Evolutionary conservation across 2,797 vertebrate species (phyloP), one percentile per base, ranked within the genome.

Genomic region (Neoniphon sammara): DNA sequence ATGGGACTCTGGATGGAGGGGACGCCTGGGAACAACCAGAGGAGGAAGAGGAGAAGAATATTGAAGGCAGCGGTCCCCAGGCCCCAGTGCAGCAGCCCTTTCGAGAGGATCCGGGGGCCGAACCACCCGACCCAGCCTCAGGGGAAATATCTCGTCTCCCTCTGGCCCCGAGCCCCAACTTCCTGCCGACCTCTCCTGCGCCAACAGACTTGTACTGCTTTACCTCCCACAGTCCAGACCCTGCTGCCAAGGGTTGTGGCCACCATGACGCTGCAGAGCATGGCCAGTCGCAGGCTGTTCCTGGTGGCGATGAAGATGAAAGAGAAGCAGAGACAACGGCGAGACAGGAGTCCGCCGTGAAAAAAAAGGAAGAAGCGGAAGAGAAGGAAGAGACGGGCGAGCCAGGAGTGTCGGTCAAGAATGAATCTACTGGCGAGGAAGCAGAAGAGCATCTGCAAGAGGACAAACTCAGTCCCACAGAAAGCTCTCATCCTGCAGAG

Each of bases 181-280:
- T 89, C 93, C 92, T 87, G 88, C 96, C 93, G 88, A 85, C 95
- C 91, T 89, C 95, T 76, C 87, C 95, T 87, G 90, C 93, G 54
- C 92, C 95, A 85, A 88, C 95, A 91, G 96, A 97, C 92, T 91
- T 96, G 93, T 95, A 96, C 96, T 91, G 94, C 94, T 96, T 97
- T 98, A 95, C 97, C 95, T 2, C 95, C 0, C 91, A 95, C 95
- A 95, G 96, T 99, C 92, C 96, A 96, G 94, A 94, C 85, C 4
- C 94, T 98, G 78, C 87, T 97, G 55, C 95, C 94, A 47, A 95
- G 92, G 78, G 97, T 98, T 88, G 97, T 95, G 75, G 98, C 95
- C 53, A 95, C 96, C 65, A 98, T 98, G 98, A 99, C 96, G 0
- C 91, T 99, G 17, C 97, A 98, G 93, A 95, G 96, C 79, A 92